Conservation (phyloP, 1,140 invertebrate species). For the Drosophila lacertosa region DNA sequence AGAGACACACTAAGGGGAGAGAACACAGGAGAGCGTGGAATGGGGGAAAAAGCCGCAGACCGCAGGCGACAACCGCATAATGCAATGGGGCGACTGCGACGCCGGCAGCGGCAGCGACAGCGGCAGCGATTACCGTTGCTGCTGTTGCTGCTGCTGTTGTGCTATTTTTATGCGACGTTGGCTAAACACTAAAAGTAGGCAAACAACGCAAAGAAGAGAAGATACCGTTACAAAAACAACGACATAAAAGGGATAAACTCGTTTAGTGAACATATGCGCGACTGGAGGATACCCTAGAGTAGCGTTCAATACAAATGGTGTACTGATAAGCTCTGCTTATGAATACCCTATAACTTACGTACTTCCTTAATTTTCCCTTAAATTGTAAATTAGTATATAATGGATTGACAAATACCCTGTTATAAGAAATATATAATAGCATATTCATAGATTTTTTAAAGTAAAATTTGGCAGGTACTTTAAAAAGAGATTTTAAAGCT, state of each 20-base stretch:
- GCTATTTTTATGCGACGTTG: constrained; percentile 78
- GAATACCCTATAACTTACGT: too few species aligned
- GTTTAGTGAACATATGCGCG: not conserved
- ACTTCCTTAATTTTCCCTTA: too few species aligned
- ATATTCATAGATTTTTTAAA: too few species aligned
- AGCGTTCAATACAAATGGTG: too few species aligned
- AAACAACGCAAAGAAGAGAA: constrained; percentile 48
- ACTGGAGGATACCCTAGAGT: not conserved
- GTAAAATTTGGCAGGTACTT: too few species aligned
- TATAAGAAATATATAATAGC: too few species aligned
- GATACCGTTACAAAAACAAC: constrained; percentile 40
- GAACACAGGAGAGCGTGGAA: not conserved
- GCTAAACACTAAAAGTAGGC: constrained; percentile 77
- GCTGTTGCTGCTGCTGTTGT: constrained; percentile 44
- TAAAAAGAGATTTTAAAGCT: too few species aligned
- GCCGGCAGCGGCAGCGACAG: not conserved
- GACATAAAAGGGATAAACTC: constrained; percentile 11
- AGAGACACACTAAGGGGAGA: too few species aligned
- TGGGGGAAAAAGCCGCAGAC: constrained; percentile 37
- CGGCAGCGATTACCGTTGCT: constrained; percentile 25
- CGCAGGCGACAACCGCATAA: constrained; percentile 73
- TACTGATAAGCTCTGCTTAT: too few species aligned
- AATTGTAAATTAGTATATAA: too few species aligned
- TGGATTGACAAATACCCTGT: too few species aligned
- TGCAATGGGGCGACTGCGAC: constrained; percentile 57